Evolutionary conservation across 2,888 invertebrate genomes (phyloP).

Genomic region (Abscondita cerata): DNA sequence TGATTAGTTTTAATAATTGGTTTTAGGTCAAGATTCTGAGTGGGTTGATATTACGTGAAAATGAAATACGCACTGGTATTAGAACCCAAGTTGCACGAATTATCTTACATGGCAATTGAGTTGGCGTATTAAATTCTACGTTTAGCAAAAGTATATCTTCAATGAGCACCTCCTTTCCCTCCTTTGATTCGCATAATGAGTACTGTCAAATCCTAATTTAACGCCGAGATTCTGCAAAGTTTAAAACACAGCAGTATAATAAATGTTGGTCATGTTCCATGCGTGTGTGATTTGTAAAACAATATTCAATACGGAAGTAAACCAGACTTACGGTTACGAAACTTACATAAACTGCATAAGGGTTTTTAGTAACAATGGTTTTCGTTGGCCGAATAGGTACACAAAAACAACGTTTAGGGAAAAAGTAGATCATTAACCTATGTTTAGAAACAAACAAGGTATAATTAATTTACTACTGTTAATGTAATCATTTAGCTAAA

Average conservation of each 20-base stretch:
- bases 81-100: constrained; percentile 74
- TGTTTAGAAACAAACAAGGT: constrained; percentile 67
- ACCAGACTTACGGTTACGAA: constrained; percentile 62
- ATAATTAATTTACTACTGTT: constrained; percentile 39
- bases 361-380: constrained; percentile 37
- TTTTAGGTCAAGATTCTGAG: constrained; percentile 70
- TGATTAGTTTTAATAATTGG: neutral
- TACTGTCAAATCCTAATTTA: constrained; percentile 60
- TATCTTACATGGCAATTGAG: constrained; percentile 62
- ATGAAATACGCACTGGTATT: constrained; percentile 78
- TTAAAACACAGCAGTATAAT: constrained; percentile 54
- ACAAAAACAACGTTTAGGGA: constrained; percentile 63
- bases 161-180: constrained; percentile 79
- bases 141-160: constrained; percentile 72
- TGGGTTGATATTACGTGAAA: constrained; percentile 85
- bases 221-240: constrained; percentile 59
- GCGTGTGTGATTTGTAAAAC: constrained; percentile 33
- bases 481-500: neutral
- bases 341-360: constrained; percentile 57
- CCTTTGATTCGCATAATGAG: constrained; percentile 74
- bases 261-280: neutral
- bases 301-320: constrained; percentile 71
- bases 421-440: constrained; percentile 63
- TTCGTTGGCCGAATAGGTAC: constrained; percentile 52
- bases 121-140: constrained; percentile 70